These are phyloP conservation scores for Drosophila setifemur DNA, from an alignment of 1,140 invertebrate genomes.

Conservation along the genomic window DNA sequence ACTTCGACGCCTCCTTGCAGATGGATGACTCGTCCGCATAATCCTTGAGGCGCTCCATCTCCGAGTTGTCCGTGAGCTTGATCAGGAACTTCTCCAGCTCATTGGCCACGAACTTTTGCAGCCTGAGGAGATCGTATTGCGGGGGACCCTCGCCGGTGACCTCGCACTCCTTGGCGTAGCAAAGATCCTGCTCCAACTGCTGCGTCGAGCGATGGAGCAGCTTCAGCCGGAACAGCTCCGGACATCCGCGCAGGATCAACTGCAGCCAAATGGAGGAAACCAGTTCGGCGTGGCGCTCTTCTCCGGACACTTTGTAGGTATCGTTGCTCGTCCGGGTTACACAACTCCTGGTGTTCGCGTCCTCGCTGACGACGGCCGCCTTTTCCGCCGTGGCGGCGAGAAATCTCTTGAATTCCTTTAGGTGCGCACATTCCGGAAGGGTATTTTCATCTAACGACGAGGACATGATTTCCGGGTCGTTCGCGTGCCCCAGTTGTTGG, in stretches of 20 bases:
- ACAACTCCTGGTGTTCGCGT: conserved; percentile 35
- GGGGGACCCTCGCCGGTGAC: conserved; percentile 38
- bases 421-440: conserved; percentile 51
- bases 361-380: conserved; percentile 36
- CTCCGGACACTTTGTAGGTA: conserved; percentile 62
- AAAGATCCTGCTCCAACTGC: conserved; percentile 53
- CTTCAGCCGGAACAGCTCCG: conserved; percentile 55
- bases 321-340: conserved; percentile 69
- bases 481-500: conserved; percentile 21
- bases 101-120: conserved; percentile 64
- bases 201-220: conserved; percentile 34
- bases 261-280: conserved; percentile 63
- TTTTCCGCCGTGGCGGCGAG: conserved; percentile 20
- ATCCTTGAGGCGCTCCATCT: conserved; percentile 45
- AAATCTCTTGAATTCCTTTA: conserved; percentile 62
- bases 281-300: conserved; percentile 62
- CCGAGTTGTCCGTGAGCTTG: conserved; percentile 66
- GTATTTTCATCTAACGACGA: conserved; percentile 19
- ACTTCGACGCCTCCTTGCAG: not conserved
- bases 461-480: conserved; percentile 38
- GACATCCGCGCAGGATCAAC: conserved; percentile 40
- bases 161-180: conserved; percentile 66
- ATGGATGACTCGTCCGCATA: conserved; percentile 38
- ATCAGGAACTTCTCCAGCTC: conserved; percentile 61
- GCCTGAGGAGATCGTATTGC: conserved; percentile 68